Evolutionary conservation across 2,113 vertebrate genomes (phyloP).

Genomic region (Cephalopterus ornatus): DNA sequence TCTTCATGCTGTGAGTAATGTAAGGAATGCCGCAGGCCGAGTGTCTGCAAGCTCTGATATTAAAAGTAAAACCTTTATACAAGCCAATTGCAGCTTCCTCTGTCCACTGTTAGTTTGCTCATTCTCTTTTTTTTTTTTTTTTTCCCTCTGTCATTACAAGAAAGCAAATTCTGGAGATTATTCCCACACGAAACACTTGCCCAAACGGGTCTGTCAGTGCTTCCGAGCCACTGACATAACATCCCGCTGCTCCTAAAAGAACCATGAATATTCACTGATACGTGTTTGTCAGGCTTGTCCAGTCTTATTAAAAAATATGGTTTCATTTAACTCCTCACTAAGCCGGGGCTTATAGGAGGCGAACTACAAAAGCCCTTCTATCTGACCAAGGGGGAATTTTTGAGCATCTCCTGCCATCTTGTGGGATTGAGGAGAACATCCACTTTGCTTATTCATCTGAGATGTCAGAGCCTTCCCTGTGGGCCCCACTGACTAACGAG

Average conservation of each 20-base stretch:
- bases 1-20: conserved; percentile 35
- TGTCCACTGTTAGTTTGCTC: neutral
- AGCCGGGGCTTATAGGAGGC: neutral
- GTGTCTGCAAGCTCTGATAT: neutral
- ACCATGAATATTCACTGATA: neutral
- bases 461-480: neutral
- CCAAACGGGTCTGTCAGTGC: neutral
- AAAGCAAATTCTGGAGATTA: conserved; percentile 35
- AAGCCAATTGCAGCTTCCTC: conserved; percentile 8
- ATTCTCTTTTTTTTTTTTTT: neutral
- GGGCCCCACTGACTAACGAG: fast-evolving
- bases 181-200: conserved; percentile 5
- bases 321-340: neutral
- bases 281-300: neutral
- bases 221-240: neutral
- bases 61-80: conserved; percentile 6
- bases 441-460: neutral
- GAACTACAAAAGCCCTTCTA: neutral
- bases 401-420: conserved; percentile 54
- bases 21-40: conserved; percentile 21
- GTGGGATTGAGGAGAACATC: conserved; percentile 24
- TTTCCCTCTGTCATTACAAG: neutral
- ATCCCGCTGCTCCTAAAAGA: neutral
- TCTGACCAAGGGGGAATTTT: neutral
- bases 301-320: neutral